Conservation (phyloP, 2,113 vertebrate species). For the Gambusia holbrooki region DNA sequence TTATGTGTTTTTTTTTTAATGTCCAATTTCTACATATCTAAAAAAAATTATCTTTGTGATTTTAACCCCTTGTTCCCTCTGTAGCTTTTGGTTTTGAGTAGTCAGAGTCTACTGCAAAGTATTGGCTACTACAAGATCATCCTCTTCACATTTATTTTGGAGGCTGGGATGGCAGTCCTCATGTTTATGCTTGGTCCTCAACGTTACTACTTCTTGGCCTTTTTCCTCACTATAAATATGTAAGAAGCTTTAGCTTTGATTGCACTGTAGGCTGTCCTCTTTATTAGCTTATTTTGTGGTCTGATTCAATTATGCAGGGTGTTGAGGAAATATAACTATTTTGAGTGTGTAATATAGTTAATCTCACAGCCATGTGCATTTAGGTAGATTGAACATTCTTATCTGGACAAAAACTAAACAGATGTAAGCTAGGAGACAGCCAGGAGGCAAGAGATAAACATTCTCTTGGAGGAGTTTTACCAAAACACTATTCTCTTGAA, state of each 20-base stretch:
- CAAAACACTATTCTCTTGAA: too few species aligned
- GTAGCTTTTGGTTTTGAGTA: conserved; percentile 87
- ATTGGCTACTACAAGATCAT: conserved; percentile 90
- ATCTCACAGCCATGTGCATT: too few species aligned
- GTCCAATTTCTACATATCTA: not conserved
- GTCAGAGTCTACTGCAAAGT: conserved; percentile 79
- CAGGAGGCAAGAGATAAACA: too few species aligned
- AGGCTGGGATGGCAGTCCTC: conserved; percentile 78
- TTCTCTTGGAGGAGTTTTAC: too few species aligned
- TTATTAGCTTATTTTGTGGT: not conserved
- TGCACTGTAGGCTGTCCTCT: not conserved
- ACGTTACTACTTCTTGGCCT: conserved; percentile 83
- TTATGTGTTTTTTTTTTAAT: not conserved
- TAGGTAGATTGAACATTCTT: too few species aligned
- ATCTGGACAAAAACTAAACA: too few species aligned
- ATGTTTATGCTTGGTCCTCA: conserved; percentile 86
- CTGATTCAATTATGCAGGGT: conserved; percentile 75
- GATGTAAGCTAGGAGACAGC: too few species aligned
- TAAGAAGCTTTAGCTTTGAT: conserved; percentile 71
- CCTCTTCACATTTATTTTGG: conserved; percentile 86
- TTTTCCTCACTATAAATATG: conserved; percentile 88
- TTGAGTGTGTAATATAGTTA: too few species aligned
- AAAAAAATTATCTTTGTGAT: too few species aligned
- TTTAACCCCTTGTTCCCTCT: conserved; percentile 8
- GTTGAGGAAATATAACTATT: too few species aligned